Conservation (phyloP, 2,888 invertebrate genomes). For the Carpatolechia fugitivella region DNA sequence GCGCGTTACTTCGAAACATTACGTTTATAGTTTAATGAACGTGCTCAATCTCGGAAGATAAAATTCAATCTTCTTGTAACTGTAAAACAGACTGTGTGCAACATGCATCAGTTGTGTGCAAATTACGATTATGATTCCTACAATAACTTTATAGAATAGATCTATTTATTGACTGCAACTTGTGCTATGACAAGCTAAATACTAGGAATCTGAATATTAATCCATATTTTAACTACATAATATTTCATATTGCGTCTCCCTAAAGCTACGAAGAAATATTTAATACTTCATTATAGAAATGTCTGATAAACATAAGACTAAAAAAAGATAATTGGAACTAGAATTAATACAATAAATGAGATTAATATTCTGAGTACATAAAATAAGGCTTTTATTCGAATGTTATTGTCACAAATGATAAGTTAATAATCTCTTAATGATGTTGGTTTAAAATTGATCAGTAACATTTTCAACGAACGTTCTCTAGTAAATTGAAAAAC, state of each 20-base stretch:
- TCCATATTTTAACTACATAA: not conserved
- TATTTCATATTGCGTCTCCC: constrained; percentile 7
- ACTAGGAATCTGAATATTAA: constrained; percentile 3
- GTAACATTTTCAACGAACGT: not conserved
- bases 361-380: not conserved
- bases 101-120: not conserved
- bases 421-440: not conserved
- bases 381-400: not conserved
- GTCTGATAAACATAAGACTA: constrained; percentile 7
- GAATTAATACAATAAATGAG: not conserved
- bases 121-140: not conserved
- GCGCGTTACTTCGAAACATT: too few species aligned
- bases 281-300: not conserved
- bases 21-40: too few species aligned
- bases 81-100: not conserved
- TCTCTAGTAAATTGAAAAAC: not conserved
- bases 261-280: constrained; percentile 3
- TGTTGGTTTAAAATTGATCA: not conserved
- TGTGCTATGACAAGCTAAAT: constrained; percentile 5
- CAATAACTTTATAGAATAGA: not conserved
- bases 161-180: not conserved
- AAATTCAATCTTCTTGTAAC: too few species aligned
- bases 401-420: constrained; percentile 10
- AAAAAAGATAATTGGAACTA: not conserved
- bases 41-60: too few species aligned